Evolutionary conservation across 37 sponge, comb jelly and placozoan species (phyloP).

Genomic region (Beroe ovata): DNA sequence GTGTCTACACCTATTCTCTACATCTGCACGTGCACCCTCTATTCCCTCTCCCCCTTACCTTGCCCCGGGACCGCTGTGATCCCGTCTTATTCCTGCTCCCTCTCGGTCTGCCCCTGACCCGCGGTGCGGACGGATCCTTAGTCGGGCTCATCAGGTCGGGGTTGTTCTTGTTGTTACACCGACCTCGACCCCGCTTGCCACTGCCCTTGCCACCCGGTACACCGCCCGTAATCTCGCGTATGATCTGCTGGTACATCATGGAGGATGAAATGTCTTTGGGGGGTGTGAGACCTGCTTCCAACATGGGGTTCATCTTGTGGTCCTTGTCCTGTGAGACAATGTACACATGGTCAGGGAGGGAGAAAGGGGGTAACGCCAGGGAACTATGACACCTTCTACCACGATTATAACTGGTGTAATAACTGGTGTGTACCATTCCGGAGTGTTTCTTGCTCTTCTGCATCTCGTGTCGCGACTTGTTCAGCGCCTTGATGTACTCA

Average conservation of each 20-base stretch:
- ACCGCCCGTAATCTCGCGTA: constrained; percentile 12
- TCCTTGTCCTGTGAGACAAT: constrained; percentile 47
- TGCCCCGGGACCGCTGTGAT: neutral
- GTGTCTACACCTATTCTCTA: too few relatives aligned
- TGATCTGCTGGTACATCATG: constrained; percentile 21
- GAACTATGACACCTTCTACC: too few relatives aligned
- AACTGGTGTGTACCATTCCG: neutral
- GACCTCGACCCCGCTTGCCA: neutral
- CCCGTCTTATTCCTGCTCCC: constrained; percentile 41
- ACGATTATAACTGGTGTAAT: too few relatives aligned
- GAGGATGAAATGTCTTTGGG: constrained; percentile 21
- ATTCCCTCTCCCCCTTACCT: constrained; percentile 1
- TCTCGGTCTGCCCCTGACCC: constrained; percentile 13
- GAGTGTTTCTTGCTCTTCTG: constrained; percentile 61
- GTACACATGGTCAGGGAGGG: too few relatives aligned
- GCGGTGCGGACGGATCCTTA: neutral
- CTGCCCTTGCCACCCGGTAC: neutral
- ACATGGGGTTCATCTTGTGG: constrained; percentile 16
- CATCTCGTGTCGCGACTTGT: constrained; percentile 39
- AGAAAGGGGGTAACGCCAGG: too few relatives aligned
- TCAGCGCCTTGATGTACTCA: constrained; percentile 47
- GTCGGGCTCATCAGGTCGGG: constrained; percentile 30
- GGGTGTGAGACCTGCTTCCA: constrained; percentile 11
- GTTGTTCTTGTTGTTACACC: neutral
- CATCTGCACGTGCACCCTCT: too few relatives aligned